A percentile compares a stretch with the other conserved stretches of the same genome.
Evolutionary conservation across 2,888 invertebrate genomes (phyloP).

Genomic region (Therioaphis trifolii): DNA sequence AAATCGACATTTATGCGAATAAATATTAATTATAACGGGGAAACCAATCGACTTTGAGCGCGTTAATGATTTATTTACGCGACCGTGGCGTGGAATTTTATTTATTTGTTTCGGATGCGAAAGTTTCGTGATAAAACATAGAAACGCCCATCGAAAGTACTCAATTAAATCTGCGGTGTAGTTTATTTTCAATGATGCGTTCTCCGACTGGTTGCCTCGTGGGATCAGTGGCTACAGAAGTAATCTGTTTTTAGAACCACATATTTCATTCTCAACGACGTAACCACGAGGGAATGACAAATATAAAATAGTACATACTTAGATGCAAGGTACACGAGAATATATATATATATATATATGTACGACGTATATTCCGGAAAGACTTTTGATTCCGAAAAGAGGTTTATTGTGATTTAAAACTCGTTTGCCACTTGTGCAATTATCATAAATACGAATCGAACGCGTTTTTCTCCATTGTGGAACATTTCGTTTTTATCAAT

Average conservation of each 20-base stretch:
- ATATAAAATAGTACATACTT: constrained; percentile 57
- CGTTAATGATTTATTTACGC: neutral
- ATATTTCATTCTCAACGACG: constrained; percentile 57
- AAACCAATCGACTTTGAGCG: neutral
- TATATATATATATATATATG: too few relatives aligned
- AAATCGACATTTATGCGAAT: too few relatives aligned
- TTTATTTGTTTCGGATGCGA: neutral
- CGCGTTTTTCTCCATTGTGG: too few relatives aligned
- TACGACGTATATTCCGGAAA: neutral
- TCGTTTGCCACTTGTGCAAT: neutral
- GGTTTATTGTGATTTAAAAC: constrained; percentile 20
- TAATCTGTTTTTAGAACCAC: constrained; percentile 52
- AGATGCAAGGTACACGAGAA: constrained; percentile 11
- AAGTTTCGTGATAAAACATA: neutral
- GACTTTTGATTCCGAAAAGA: constrained; percentile 10
- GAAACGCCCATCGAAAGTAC: constrained; percentile 20
- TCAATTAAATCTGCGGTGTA: constrained; percentile 44
- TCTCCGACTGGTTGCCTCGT: constrained; percentile 40
- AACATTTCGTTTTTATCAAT: too few relatives aligned
- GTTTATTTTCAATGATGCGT: constrained; percentile 60
- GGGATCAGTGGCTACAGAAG: constrained; percentile 41
- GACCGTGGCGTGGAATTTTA: neutral
- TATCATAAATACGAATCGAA: neutral
- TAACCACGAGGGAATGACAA: constrained; percentile 50
- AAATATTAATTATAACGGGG: too few relatives aligned